Conservation (phyloP, 2,113 vertebrate species). For the Pteronura brasiliensis region DNA sequence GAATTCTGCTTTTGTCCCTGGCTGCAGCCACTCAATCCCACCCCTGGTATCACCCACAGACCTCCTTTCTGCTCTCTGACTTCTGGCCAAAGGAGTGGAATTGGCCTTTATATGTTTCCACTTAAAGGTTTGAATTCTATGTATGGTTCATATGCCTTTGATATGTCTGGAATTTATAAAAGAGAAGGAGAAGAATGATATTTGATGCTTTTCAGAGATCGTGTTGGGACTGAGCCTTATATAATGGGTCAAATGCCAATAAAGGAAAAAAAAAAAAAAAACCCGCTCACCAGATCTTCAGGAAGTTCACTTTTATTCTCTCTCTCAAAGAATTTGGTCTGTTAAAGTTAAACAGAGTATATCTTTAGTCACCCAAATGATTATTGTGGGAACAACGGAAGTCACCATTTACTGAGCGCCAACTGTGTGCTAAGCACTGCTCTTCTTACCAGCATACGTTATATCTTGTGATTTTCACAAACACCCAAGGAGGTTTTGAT, state of each 20-base stretch:
- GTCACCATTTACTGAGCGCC: not conserved
- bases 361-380: constrained; percentile 39
- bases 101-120: constrained; percentile 59
- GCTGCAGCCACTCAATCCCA: not conserved
- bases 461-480: not conserved
- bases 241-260: constrained; percentile 71
- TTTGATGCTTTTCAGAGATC: constrained; percentile 74
- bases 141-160: constrained; percentile 66
- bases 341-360: constrained; percentile 57
- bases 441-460: not conserved
- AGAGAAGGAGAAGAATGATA: constrained; percentile 71
- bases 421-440: not conserved
- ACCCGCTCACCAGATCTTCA: constrained; percentile 54
- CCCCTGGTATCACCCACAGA: not conserved
- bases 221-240: constrained; percentile 41
- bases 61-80: constrained; percentile 56
- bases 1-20: constrained; percentile 15
- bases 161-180: constrained; percentile 72
- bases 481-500: not conserved
- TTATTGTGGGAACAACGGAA: not conserved
- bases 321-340: constrained; percentile 55
- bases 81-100: constrained; percentile 54
- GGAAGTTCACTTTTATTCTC: constrained; percentile 65
- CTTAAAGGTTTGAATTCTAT: constrained; percentile 67
- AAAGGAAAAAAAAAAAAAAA: constrained; percentile 28